Evolutionary conservation across 2,113 vertebrate species (phyloP).

Genomic region (Syrmaticus mikado): DNA sequence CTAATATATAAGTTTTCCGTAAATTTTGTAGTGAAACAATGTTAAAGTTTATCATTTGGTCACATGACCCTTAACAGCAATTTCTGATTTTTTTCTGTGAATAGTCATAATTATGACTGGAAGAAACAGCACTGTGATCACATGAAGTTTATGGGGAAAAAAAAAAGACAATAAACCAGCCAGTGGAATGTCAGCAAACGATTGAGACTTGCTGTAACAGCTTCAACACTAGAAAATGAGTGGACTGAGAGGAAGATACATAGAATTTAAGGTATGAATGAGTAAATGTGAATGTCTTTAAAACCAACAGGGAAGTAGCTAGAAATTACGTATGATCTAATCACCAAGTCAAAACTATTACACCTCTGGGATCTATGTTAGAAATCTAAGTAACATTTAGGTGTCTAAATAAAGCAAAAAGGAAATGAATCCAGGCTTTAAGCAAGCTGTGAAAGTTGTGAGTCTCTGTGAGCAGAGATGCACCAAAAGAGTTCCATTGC

Average conservation of each 20-base stretch:
- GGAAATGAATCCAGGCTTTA: too few species aligned
- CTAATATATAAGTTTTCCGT: too few species aligned
- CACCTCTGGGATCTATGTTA: neutral
- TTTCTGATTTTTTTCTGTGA: neutral
- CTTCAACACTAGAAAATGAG: neutral
- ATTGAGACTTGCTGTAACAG: neutral
- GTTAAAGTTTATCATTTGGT: neutral
- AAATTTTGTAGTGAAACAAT: too few species aligned
- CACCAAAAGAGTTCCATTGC: neutral
- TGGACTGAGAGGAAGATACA: neutral
- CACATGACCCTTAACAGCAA: neutral
- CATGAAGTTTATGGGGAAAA: neutral
- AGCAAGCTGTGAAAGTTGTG: neutral
- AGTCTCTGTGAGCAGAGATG: neutral
- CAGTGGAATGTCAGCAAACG: neutral
- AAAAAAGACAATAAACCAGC: neutral
- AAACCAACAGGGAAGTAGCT: neutral
- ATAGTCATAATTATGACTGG: neutral
- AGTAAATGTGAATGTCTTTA: neutral
- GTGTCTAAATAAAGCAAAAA: neutral
- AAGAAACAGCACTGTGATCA: neutral
- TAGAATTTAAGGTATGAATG: neutral
- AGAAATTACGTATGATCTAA: neutral
- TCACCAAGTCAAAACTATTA: neutral
- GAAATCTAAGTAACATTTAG: neutral